phyloP scores from a whole-genome alignment of 2,888 invertebrate species.

The Smittia aterrima region DNA sequence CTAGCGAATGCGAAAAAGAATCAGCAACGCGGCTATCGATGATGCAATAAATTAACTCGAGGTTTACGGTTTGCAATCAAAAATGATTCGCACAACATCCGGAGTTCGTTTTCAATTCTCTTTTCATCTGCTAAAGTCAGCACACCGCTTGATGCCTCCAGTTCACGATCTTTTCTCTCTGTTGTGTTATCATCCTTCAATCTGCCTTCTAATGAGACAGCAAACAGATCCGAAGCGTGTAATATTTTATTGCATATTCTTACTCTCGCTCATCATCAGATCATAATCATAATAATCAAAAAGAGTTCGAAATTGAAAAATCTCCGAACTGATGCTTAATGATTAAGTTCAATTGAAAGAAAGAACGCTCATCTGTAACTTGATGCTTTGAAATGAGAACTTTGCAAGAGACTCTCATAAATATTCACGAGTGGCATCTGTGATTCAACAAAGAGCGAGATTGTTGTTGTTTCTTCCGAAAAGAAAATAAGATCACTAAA shows the following conservation, averaged over 20 bases:
- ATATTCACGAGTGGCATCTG: not conserved
- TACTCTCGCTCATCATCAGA: not conserved
- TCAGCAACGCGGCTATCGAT: not conserved
- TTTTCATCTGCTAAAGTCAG: too few relatives aligned
- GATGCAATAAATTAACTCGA: not conserved
- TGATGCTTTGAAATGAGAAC: not conserved
- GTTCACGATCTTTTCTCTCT: not conserved
- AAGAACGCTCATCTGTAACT: not conserved
- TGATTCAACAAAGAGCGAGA: not conserved
- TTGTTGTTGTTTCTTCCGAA: not conserved
- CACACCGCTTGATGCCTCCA: not conserved
- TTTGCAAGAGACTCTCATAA: not conserved
- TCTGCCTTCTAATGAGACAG: not conserved
- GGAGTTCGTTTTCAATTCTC: not conserved
- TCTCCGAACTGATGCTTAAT: not conserved
- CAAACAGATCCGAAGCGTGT: not conserved
- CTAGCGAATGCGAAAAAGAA: not conserved
- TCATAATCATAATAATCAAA: constrained; percentile 2
- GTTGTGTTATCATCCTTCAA: not conserved
- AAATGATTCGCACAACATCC: not conserved
- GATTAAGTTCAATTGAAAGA: not conserved
- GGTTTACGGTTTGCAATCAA: not conserved
- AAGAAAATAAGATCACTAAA: too few relatives aligned
- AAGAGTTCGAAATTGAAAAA: not conserved
- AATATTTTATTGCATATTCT: not conserved